Base-by-base conservation (phyloP, 2,888 invertebrate genomes). In the Drosophila fungiperda region DNA sequence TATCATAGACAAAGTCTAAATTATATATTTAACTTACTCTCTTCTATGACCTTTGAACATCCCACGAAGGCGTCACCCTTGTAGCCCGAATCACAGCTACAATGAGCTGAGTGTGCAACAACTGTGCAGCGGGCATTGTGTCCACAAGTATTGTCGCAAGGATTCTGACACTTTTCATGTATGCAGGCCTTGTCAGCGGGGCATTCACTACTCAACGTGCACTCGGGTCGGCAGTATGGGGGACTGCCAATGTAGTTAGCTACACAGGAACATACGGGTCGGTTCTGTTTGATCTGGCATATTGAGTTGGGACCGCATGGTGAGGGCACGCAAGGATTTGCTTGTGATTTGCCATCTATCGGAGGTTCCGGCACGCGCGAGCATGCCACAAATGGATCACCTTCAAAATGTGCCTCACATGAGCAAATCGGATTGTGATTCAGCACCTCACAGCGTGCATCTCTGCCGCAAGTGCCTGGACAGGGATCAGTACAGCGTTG, bases 371-470 rank as follows among this genome's bases (percentile, higher is more conserved):
- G 91, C 91, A 90, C 80, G 59, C 87, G 82, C 35, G 92, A 80
- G 87, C 97, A 97, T 53, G 94, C 95, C 15, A 95, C 94, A 89
- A 97, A 97, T 53, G 98, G 97, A 95, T 97, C 97, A 15, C 98
- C 98, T 68, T 95, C 95, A 91, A 95, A 95, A 40, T 95, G 96
- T 26, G 94, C 93, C 38, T 96, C 95, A 92, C 98, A 98, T 77
- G 95, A 96, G 90, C 98, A 98, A 80, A 97, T 95, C 4, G 97
- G 97, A 92, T 97, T 97, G 91, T 98, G 97, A 91, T 97, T 96
- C 33, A 97, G 95, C 1, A 97, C 96, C 57, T 95, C 94, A 91
- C 98, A 98, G 48, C 95, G 93, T 0, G 97, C 97, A 68, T 95
- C 95, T 3, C 95, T 93, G 23, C 97, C 97, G 92, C 97, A 97